Base-by-base conservation (phyloP, 2,888 invertebrate genomes). In the Morpho achilles region DNA sequence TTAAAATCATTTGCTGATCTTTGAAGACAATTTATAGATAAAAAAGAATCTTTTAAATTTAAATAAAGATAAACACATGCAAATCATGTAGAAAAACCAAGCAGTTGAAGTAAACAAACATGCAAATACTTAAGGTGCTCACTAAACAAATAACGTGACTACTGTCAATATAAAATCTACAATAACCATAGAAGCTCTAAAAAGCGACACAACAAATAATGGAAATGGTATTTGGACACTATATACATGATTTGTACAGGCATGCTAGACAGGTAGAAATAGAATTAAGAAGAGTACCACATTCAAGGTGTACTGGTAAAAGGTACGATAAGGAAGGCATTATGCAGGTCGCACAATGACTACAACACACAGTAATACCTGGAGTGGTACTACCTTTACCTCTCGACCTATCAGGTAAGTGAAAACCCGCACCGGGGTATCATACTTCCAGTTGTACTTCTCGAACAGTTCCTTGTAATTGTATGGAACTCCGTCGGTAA, bases 401-500 rank as follows among this genome's bases (percentile, higher is more conserved):
- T 97, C 97, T 79, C 96, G 93, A 66, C 99, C 99, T 87, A 99
- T 98, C 75, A 99, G 92, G 92, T 98, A 99, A 46, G 99, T 99
- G 91, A 99, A 99, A 65, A 99, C 96, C 68, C 99, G 93, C 52
- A 99, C 98, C 72, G 98, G 95, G 87, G 96, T 95, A 58, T 94
- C 94, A 65, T 89, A 88, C 67, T 89, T 88, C 96, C 96, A 96
- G 84, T 99, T 99, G 88, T 96, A 97, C 67, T 93, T 92, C 75
- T 96, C 94, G 84, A 99, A 99, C 58, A 98, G 94, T 74, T 98
- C 96, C 78, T 97, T 95, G 86, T 95, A 98, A 77, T 96, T 97
- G 76, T 97, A 96, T 49, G 99, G 98, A 10, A 99, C 98, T 32
- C 99, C 99, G 83, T 99, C 99, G n/a, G 99, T 99, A 69, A 99